Percentiles rank a stretch among this genome's conserved stretches.
Evolutionary conservation across 2,113 vertebrate genomes (phyloP).

Genomic region (Caretta caretta): DNA sequence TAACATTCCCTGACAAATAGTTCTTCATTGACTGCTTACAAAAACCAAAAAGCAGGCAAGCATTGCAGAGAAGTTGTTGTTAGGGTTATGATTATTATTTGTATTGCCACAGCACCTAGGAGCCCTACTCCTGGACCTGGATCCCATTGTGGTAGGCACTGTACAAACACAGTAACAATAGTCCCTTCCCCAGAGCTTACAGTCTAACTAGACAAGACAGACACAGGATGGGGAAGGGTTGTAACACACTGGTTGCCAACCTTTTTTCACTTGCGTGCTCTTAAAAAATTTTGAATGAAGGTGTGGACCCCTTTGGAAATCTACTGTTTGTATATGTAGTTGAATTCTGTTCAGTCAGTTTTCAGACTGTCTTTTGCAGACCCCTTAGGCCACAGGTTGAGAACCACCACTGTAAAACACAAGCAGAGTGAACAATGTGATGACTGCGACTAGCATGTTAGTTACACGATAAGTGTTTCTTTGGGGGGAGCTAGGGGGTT

Average conservation of each 20-base stretch:
- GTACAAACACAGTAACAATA: too few relatives aligned
- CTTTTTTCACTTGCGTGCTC: neutral
- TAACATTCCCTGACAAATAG: neutral
- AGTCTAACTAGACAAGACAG: too few relatives aligned
- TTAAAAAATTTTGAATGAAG: too few relatives aligned
- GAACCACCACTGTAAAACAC: neutral
- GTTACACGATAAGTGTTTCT: neutral
- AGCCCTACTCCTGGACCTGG: too few relatives aligned
- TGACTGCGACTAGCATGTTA: neutral
- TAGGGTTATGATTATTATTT: neutral
- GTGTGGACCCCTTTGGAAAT: neutral
- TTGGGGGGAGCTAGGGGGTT: accelerated
- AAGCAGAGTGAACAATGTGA: neutral
- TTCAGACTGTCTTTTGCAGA: neutral
- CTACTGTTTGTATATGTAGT: neutral
- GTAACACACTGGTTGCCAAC: neutral
- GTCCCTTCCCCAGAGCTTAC: too few relatives aligned
- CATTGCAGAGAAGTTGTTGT: neutral
- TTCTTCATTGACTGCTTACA: neutral
- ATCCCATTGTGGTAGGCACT: too few relatives aligned
- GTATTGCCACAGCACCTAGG: neutral
- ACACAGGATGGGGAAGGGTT: neutral
- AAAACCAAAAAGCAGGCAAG: neutral
- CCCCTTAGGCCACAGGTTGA: neutral
- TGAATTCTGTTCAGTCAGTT: neutral